Base-by-base conservation (phyloP, 2,888 invertebrate species). In the Erannis defoliaria region DNA sequence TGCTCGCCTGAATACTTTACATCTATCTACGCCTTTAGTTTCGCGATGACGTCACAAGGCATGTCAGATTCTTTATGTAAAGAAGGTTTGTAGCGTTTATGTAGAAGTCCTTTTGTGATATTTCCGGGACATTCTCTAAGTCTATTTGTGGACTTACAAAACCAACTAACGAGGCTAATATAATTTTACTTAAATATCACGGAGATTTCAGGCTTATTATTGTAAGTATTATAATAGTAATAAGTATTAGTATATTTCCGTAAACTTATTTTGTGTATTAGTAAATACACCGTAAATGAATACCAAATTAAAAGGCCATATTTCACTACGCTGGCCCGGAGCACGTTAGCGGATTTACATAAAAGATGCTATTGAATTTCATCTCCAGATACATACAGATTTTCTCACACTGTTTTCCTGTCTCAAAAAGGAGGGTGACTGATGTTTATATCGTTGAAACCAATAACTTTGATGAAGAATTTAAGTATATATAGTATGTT, bases 1-100 rank as follows among this genome's bases (percentile, higher is more conserved):
- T n/a, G 5, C n/a, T 35, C 3, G n/a, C 12, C 1, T n/a, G 4
- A 31, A 31, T 18, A 6, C 42, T 42, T n/a, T 16, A 6, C 1
- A 8, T 37, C 8, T 16, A 37, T 6, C 16, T 18, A 10, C 19
- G 18, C 19, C 19, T 10, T 5, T 18, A 18, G 18, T 19, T 4
- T 38, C 18, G 18, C 38, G 1, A 53, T 51, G 40, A 56, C 51
- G 55, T 62, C 23, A 48, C 18, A 38, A 18, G 31, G 35, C 53
- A 35, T 40, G 38, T 31, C 9, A 19, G 21, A 31, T 31, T 31
- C 18, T 14, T 55, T 55, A 45, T n/a, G 46, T 31, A 21, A 35
- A 38, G n/a, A 37, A 6, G 16, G 26, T 23, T 38, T 38, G 14
- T 33, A 14, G 29, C 31, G 23, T 21, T 12, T n/a, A n/a, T n/a